phyloP scores from a whole-genome alignment of 2,888 invertebrate genomes.

The Euplagia quadripunctaria region DNA sequence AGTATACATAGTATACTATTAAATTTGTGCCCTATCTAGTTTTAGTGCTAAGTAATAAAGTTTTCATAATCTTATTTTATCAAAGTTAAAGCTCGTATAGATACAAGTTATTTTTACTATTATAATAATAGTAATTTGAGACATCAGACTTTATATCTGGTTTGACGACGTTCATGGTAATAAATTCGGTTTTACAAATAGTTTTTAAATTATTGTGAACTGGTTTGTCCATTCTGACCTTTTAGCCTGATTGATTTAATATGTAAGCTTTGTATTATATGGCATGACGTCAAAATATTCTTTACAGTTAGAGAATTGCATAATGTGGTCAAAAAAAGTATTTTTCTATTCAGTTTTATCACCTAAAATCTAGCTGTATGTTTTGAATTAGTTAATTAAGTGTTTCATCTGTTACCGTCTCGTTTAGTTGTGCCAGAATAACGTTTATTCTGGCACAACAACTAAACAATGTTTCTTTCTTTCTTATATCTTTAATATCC shows the following conservation, averaged over 20 bases:
- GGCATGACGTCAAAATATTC: not conserved
- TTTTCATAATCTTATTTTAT: not conserved
- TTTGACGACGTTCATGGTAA: conserved; percentile 8
- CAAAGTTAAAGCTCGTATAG: not conserved
- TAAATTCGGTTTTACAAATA: conserved; percentile 3
- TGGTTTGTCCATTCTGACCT: not conserved
- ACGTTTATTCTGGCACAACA: no score
- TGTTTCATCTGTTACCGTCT: no score
- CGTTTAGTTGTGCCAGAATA: no score
- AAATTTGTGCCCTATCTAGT: not conserved
- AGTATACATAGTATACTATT: no score
- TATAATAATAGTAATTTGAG: conserved; percentile 8
- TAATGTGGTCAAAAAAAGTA: not conserved
- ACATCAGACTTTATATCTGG: conserved; percentile 5
- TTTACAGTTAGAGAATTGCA: not conserved
- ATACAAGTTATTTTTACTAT: not conserved
- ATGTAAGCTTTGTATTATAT: not conserved
- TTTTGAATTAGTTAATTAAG: no score
- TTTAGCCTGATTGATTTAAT: not conserved
- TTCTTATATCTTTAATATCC: no score
- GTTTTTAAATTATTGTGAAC: not conserved
- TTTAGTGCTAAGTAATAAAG: not conserved
- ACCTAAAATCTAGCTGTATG: no score
- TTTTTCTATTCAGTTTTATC: no score
- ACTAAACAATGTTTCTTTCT: no score